Percentiles rank a stretch among this genome's conserved stretches.
These are phyloP conservation scores for Coecobrya sp. DNA, from an alignment of 2,888 invertebrate genomes.

Conservation along the genomic window DNA sequence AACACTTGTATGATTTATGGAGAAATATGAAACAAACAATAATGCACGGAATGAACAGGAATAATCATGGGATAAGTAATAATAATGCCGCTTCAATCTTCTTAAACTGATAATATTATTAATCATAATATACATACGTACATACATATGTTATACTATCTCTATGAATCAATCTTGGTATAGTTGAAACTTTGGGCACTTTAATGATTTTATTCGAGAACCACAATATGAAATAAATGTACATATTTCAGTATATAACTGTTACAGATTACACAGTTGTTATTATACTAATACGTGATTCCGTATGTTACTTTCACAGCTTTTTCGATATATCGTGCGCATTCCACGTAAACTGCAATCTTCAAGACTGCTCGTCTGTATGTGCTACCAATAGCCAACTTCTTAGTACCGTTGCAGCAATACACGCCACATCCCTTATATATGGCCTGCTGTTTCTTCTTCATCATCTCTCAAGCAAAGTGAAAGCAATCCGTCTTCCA, in stretches of 20 bases:
- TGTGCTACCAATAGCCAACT: background rate
- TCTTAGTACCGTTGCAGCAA: conserved; percentile 6
- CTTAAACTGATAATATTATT: too few species aligned
- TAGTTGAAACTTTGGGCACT: too few species aligned
- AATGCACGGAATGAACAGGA: background rate
- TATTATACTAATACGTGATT: background rate
- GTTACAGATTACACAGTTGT: background rate
- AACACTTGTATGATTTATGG: background rate
- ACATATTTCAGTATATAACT: too few species aligned
- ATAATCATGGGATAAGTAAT: too few species aligned
- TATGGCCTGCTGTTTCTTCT: background rate
- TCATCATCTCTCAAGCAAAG: conserved; percentile 44
- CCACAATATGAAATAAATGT: too few species aligned
- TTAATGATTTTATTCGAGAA: too few species aligned
- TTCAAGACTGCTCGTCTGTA: background rate
- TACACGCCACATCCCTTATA: background rate
- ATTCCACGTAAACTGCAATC: background rate
- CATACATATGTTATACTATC: too few species aligned
- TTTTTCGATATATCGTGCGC: background rate
- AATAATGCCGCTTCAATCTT: too few species aligned
- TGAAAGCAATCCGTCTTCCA: conserved; percentile 64
- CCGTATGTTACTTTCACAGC: conserved; percentile 28
- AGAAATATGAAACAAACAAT: background rate
- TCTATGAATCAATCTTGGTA: too few species aligned
- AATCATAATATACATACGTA: too few species aligned